A percentile compares a stretch with the other conserved stretches of the same genome.
Evolutionary conservation across 2,113 vertebrate genomes (phyloP).

Genomic region (Epinephelus cyanopodus): DNA sequence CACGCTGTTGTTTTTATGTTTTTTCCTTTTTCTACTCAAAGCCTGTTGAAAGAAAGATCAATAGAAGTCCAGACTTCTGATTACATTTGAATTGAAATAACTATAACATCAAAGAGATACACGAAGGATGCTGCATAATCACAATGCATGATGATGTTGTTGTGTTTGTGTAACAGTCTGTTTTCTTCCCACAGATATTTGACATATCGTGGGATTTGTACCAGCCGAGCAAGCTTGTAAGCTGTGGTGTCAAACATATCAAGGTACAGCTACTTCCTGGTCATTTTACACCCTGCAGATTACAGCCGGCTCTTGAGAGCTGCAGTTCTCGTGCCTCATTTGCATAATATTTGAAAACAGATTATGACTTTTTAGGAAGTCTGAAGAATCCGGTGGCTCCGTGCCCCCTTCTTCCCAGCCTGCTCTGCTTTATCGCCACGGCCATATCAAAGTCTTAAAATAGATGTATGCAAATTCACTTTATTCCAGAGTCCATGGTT

Average conservation of each 20-base stretch:
- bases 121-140: not conserved
- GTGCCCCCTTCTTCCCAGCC: conserved; percentile 15
- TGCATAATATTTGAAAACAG: conserved; percentile 54
- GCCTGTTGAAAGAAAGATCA: not conserved
- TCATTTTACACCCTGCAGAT: conserved; percentile 13
- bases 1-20: not conserved
- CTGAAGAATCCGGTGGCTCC: conserved; percentile 15
- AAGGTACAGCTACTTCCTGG: conserved; percentile 86
- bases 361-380: conserved; percentile 44
- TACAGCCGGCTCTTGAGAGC: conserved; percentile 3
- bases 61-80: not conserved
- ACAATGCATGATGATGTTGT: not conserved
- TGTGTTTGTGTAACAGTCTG: not conserved
- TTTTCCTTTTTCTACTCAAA: not conserved
- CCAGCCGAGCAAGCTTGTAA: conserved; percentile 95
- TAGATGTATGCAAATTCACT: conserved; percentile 76
- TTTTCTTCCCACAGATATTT: conserved; percentile 89
- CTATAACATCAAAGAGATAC: not conserved
- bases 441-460: conserved; percentile 69
- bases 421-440: conserved; percentile 51
- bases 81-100: not conserved
- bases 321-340: conserved; percentile 32
- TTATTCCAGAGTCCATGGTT: conserved; percentile 60
- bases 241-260: conserved; percentile 97
- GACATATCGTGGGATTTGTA: conserved; percentile 98